Percentiles rank a stretch among this genome's conserved stretches.
These are phyloP conservation scores for Diabrotica balteata DNA, from an alignment of 2,888 invertebrate species.

Conservation along the genomic window DNA sequence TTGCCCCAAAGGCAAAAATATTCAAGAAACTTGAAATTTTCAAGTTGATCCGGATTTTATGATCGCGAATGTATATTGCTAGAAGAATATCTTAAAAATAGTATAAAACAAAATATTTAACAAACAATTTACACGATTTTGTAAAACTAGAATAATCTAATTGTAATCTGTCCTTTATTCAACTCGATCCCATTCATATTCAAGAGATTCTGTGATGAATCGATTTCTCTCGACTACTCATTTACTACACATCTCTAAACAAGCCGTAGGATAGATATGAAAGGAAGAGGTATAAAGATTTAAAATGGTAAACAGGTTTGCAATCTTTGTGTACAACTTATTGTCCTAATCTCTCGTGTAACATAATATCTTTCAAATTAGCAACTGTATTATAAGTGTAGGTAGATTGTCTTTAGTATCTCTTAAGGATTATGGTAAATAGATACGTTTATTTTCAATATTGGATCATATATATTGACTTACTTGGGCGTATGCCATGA, in stretches of 20 bases:
- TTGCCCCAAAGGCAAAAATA: too few relatives aligned
- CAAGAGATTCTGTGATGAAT: too few relatives aligned
- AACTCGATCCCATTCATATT: too few relatives aligned
- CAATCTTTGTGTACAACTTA: conserved; percentile 18
- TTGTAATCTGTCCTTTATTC: too few relatives aligned
- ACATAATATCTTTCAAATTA: conserved; percentile 21
- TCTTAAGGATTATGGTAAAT: conserved; percentile 23
- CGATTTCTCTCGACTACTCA: too few relatives aligned
- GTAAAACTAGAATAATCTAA: too few relatives aligned
- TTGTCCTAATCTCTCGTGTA: conserved; percentile 16
- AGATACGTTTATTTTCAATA: conserved; percentile 28
- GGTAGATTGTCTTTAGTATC: conserved; percentile 17
- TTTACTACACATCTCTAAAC: not conserved
- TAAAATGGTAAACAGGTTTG: conserved; percentile 22
- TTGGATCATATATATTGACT: conserved; percentile 9
- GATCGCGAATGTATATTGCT: too few relatives aligned
- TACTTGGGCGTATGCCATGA: conserved; percentile 12
- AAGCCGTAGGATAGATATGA: conserved; percentile 25
- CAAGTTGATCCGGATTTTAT: too few relatives aligned
- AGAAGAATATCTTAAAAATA: too few relatives aligned
- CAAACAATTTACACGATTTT: too few relatives aligned
- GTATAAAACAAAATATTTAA: too few relatives aligned
- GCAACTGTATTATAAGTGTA: conserved; percentile 15
- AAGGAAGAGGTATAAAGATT: not conserved
- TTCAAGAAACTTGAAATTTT: too few relatives aligned